Conservation (phyloP, 2,888 invertebrate species). For the Trissoscelio sp. region DNA sequence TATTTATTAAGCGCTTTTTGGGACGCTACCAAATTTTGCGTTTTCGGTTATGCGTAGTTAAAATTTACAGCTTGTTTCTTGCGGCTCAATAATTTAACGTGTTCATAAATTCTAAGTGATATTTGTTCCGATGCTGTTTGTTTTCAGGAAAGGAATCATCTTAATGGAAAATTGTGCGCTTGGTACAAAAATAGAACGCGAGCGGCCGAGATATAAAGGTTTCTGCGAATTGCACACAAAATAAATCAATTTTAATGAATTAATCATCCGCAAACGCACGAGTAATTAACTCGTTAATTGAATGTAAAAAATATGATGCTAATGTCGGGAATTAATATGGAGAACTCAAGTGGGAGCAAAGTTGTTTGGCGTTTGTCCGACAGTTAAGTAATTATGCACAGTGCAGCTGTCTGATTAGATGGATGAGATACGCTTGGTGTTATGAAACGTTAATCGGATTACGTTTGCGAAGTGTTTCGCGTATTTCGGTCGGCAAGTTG, state of each 20-base stretch:
- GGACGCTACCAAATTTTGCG: slow-evolving; percentile 16
- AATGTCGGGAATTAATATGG: slow-evolving; percentile 44
- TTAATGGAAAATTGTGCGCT: background rate
- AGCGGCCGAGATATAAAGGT: background rate
- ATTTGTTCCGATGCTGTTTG: background rate
- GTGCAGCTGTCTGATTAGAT: slow-evolving; percentile 66
- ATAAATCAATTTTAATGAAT: slow-evolving; percentile 57
- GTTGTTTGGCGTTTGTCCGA: slow-evolving; percentile 64
- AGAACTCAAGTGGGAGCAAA: slow-evolving; percentile 43
- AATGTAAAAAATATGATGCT: slow-evolving; percentile 49
- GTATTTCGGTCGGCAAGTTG: slow-evolving; percentile 61
- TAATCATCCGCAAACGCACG: slow-evolving; percentile 37
- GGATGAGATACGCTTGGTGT: slow-evolving; percentile 57
- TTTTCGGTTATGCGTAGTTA: background rate
- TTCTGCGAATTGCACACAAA: slow-evolving; percentile 49
- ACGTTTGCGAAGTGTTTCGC: slow-evolving; percentile 64
- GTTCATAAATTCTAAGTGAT: background rate
- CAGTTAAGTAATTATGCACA: slow-evolving; percentile 63
- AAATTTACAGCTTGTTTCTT: slow-evolving; percentile 1
- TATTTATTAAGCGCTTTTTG: slow-evolving; percentile 33
- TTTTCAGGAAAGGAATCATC: background rate
- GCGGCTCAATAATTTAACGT: slow-evolving; percentile 4
- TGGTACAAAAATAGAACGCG: slow-evolving; percentile 15
- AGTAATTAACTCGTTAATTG: slow-evolving; percentile 53
- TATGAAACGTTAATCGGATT: slow-evolving; percentile 76